These are phyloP conservation scores for Anguilla marmorata DNA, from an alignment of 2,797 vertebrate species.

Conservation along the genomic window DNA sequence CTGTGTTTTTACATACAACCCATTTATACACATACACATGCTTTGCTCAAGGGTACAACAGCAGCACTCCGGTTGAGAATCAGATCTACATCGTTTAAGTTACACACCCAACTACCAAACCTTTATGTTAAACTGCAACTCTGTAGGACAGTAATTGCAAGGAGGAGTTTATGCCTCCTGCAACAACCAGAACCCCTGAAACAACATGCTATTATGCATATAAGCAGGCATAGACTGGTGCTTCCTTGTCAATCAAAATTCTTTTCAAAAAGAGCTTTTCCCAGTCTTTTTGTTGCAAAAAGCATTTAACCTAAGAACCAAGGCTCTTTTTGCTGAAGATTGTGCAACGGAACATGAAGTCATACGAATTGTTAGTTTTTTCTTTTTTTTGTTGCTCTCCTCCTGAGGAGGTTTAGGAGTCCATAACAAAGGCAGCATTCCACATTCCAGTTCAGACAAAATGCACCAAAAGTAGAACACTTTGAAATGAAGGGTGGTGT, in stretches of 20 bases:
- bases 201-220: neutral
- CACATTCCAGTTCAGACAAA: neutral
- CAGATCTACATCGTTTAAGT: neutral
- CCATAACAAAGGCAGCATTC: neutral
- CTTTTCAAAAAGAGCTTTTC: neutral
- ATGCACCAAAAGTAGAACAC: neutral
- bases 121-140: neutral
- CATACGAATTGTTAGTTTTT: neutral
- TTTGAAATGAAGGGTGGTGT: neutral
- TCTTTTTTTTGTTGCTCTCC: neutral
- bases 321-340: neutral
- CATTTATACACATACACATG: neutral
- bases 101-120: neutral
- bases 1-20: neutral
- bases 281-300: neutral
- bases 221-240: neutral
- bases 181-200: neutral
- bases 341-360: neutral
- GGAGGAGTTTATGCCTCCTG: neutral
- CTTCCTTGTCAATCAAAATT: neutral
- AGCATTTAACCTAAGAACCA: neutral
- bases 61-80: neutral
- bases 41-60: neutral
- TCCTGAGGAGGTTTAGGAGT: neutral
- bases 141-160: neutral